Evolutionary conservation across 2,888 invertebrate genomes (phyloP), one percentile per base, ranked within the genome.

Genomic region (Rhingia campestris): DNA sequence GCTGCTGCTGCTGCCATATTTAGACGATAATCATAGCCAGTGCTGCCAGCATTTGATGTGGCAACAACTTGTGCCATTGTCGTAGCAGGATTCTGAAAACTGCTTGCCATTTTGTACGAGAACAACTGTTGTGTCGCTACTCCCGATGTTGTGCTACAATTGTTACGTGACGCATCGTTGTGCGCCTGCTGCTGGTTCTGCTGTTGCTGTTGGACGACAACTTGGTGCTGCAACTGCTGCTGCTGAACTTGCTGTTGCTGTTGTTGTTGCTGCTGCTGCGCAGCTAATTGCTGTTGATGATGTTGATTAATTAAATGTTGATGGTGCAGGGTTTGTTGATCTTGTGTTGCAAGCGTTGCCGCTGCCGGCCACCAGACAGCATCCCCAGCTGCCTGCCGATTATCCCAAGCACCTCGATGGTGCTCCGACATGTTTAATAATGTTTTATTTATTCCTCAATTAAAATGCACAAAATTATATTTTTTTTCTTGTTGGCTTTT

Each of bases 31-130:
- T 96, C 96, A 91, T 95, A 96, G 89, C 93, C 94, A 86, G 94
- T 93, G 86, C 94, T 93, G 61, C 89, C 90, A 77, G 90, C 91
- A 88, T 93, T 92, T 87, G 94, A 93, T 88, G 94, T 93, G 87
- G 94, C 93, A 88, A 94, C 93, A 92, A 93, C 94, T 92, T 92
- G 93, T 89, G 92, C 93, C 92, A 93, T 93, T 90, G 93, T 94
- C 92, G 94, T 94, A 92, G 93, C 92, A 88, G 94, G 94, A 91
- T 94, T 94, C 89, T 95, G 94, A 93, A 96, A 96, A 91, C 95
- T 95, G 91, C 95, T 95, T 89, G 96, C 95, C 96, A 96, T 96
- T 93, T 96, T 96, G 92, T 96, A 96, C 86, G 95, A 95, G 91
- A 96, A 96, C 88, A 96, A 93, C 92, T 96, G 96, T 90, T 96